These are phyloP conservation scores for Neodon shergylaensis DNA, from an alignment of 2,113 vertebrate genomes.

Conservation along the genomic window DNA sequence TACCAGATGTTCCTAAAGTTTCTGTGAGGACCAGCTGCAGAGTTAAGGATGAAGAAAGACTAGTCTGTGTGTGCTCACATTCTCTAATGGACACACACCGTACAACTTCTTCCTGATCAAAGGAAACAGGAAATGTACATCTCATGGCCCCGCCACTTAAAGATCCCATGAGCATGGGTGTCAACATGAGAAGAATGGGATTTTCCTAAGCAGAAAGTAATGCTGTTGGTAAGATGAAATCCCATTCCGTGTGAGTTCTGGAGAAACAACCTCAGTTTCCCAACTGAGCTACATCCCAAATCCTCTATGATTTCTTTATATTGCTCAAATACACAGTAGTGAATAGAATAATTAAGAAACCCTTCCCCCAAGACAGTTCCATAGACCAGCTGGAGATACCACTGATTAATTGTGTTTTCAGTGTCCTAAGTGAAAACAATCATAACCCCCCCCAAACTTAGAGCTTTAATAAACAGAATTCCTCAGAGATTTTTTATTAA, in stretches of 20 bases:
- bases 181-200: background rate
- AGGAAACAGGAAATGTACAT: background rate
- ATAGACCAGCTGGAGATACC: background rate
- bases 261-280: background rate
- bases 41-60: background rate
- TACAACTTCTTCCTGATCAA: background rate
- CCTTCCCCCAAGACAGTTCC: background rate
- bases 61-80: fast-evolving
- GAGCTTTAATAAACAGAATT: background rate
- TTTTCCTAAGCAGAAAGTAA: background rate
- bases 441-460: background rate
- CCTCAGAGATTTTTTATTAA: background rate
- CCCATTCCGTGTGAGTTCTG: background rate
- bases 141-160: background rate
- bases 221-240: background rate
- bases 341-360: background rate
- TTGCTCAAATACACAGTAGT: background rate
- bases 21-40: background rate
- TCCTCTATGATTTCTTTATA: background rate
- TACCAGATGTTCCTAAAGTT: background rate
- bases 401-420: background rate
- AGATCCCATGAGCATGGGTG: background rate
- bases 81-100: background rate
- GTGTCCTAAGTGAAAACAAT: background rate
- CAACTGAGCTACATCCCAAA: too few relatives aligned